Evolutionary conservation across 2,113 vertebrate genomes (phyloP), one percentile per base, ranked within the genome.

Genomic region (Petrocephalus microphthalmus): DNA sequence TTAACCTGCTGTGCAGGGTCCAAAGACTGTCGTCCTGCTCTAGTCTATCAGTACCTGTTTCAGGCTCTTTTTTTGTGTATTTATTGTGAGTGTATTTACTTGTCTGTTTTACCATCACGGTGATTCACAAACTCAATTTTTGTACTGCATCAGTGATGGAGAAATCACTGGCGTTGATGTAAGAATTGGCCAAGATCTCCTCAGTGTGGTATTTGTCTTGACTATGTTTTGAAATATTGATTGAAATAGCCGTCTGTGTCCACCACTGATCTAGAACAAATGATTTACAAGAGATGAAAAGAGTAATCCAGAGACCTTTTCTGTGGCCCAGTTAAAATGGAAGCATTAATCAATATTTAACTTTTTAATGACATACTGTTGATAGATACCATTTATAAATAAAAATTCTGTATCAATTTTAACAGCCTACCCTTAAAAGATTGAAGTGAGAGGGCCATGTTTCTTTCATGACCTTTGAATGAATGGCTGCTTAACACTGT

Each of bases 1-100:
- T 87, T 84, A 88, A 90, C 86, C 52, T 84, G 33, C 2, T 6
- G 85, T 25, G 8, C 19, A 83, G 81, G 82, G 49, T 88, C 51
- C 47, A 47, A 51, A 45, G 81, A 56, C 90, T 25, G 20, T 25
- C 52, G 53, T 86, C 22, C 56, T 42, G 19, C 8, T 8, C 22
- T 15, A 37, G 53, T 82, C 33, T 88, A 37, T 60, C 53, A 60
- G 37, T n/a, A 33, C 4, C 25, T n/a, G 47, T 54, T 85, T 85
- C 3, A 0, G 4, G 7, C 25, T 45, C 37, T 53, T 47, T 54
- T 8, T 47, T 22, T 57, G 25, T 56, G 29, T 42, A n/a, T n/a
- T n/a, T n/a, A n/a, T n/a, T 6, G 1, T 54, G 10, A 20, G 33
- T 57, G 19, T 25, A 20, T 1, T n/a, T n/a, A 11, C 45, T 54